Evolutionary conservation across 2,797 vertebrate genomes (phyloP), one percentile per base, ranked within the genome.

Genomic region (Spinus pinus): DNA sequence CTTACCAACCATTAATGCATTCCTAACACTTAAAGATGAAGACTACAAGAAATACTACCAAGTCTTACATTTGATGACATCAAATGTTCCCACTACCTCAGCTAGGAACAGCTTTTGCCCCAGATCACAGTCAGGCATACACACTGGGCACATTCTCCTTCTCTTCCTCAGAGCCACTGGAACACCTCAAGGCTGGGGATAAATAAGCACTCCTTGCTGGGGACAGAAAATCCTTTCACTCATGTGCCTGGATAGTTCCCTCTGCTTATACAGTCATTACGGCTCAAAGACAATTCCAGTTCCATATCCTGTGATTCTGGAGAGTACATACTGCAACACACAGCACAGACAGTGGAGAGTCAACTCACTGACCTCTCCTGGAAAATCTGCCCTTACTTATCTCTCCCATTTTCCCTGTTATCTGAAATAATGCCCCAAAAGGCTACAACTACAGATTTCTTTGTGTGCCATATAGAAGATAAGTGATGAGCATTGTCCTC

Each of bases 21-120:
- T 90, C 33, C 56, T 77, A 60, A 66, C 53, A 42, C 50, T 49
- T 66, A n/a, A 47, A 84, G 49, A 84, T 30, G 58, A 92, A 81
- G 60, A 70, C 67, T 42, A 17, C 30, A 66, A 80, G 71, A 85
- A 95, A 64, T 49, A 30, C 44, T 73, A 80, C 19, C 61, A 70
- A 77, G 42, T 56, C 56, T 73, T 75, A 73, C 0, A 1, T 30
- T n/a, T 42, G 31, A 53, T 85, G 71, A 39, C 56, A 82, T 88
- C 60, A 74, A 61, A 57, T 53, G 28, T 83, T 89, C 72, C 72
- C 72, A 64, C 46, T 78, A 3, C 37, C 60, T 80, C 81, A 92
- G 41, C 74, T 60, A 73, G 51, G 46, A 92, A 39, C 53, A 77
- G 53, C 25, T 50, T 80, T 88, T 88, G 31, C 60, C 49, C 64